Percentiles rank a stretch among this genome's conserved stretches.
Evolutionary conservation across 2,113 vertebrate species (phyloP).

Genomic region (Lagopus leucura): DNA sequence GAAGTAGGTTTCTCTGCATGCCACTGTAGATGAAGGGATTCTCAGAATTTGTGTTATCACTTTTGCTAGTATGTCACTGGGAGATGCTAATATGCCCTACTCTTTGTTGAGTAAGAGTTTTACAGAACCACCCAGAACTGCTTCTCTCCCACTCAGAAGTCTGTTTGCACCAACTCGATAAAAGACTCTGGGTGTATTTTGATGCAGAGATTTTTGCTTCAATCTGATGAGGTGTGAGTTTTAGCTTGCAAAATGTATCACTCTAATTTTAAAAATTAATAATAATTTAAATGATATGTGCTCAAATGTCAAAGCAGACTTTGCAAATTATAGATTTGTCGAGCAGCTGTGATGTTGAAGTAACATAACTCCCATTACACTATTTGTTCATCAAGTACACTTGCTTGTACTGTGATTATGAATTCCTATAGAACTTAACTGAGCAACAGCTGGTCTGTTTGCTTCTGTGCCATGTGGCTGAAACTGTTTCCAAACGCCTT

Average conservation of each 20-base stretch:
- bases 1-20: neutral
- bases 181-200: slow-evolving; percentile 24
- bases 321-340: neutral
- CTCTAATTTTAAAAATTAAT: neutral
- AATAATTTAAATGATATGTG: neutral
- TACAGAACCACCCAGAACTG: slow-evolving; percentile 32
- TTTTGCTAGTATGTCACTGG: slow-evolving; percentile 15
- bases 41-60: neutral
- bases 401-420: neutral
- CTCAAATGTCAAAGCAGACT: neutral
- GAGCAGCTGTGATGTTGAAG: neutral
- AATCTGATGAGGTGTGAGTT: neutral
- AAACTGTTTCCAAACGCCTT: neutral
- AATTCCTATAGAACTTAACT: slow-evolving; percentile 24
- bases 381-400: neutral
- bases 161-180: neutral
- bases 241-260: neutral
- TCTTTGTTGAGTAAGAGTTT: slow-evolving; percentile 60
- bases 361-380: neutral
- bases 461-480: neutral
- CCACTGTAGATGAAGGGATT: neutral
- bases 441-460: slow-evolving; percentile 44
- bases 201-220: slow-evolving; percentile 2
- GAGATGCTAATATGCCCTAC: slow-evolving; percentile 53
- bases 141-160: slow-evolving; percentile 13